phyloP scores from a whole-genome alignment of 2,113 vertebrate genomes.

The Narcine bancroftii region DNA sequence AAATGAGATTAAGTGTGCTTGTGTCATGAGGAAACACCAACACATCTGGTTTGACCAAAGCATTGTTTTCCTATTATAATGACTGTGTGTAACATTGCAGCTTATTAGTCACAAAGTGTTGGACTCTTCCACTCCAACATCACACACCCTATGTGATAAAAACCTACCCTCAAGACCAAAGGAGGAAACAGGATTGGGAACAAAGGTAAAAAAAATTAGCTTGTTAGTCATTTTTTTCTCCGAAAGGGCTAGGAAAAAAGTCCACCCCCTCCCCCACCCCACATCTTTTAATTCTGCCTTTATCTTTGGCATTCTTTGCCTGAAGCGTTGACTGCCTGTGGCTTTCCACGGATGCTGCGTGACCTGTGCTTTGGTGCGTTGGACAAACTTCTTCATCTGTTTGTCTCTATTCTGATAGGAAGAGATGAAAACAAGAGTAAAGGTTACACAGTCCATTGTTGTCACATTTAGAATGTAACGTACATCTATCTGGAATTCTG shows the following conservation, averaged over 20 bases:
- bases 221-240: too few relatives aligned
- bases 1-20: background rate
- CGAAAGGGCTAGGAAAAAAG: too few relatives aligned
- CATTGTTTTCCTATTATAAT: background rate
- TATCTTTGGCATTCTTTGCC: too few relatives aligned
- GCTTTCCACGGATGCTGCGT: too few relatives aligned
- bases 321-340: too few relatives aligned
- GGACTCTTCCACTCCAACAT: background rate
- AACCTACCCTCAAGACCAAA: background rate
- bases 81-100: background rate
- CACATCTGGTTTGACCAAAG: background rate
- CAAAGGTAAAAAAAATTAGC: background rate
- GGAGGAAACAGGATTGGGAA: background rate
- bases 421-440: background rate
- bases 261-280: too few relatives aligned
- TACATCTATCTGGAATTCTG: too few relatives aligned
- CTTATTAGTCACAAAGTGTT: background rate
- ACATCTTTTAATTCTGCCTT: too few relatives aligned
- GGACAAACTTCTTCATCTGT: background rate
- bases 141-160: background rate
- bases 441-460: too few relatives aligned
- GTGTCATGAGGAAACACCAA: background rate
- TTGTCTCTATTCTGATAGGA: background rate
- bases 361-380: too few relatives aligned
- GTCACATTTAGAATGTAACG: too few relatives aligned